Conservation (phyloP, 64 coral and sea anemone species). For the Pachyseris speciosa region DNA sequence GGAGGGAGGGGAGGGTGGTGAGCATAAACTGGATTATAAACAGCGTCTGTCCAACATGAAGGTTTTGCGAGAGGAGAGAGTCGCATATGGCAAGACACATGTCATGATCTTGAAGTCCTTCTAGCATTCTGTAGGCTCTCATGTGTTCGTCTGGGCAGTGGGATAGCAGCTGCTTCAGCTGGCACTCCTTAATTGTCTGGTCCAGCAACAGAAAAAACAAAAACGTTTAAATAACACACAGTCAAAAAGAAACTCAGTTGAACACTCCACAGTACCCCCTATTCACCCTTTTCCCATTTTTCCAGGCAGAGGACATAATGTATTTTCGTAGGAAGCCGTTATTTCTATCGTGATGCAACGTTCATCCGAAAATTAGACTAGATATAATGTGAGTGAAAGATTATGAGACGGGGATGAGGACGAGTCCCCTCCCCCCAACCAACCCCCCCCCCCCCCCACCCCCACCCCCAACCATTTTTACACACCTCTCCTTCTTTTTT, state of each 20-base stretch:
- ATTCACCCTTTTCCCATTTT: too few relatives aligned
- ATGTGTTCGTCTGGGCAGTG: constrained; percentile 84
- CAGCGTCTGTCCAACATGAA: constrained; percentile 80
- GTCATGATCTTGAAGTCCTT: constrained; percentile 74
- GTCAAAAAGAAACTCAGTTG: too few relatives aligned
- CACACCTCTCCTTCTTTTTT: neutral
- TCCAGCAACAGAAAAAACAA: neutral
- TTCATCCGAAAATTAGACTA: too few relatives aligned
- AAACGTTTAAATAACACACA: neutral
- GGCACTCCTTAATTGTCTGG: constrained; percentile 85
- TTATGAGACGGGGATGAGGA: too few relatives aligned
- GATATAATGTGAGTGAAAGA: too few relatives aligned
- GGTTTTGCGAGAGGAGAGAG: constrained; percentile 80
- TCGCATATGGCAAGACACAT: constrained; percentile 82
- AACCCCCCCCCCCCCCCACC: neutral
- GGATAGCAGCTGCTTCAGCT: constrained; percentile 77
- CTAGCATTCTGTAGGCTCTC: constrained; percentile 89
- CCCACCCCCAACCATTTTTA: neutral
- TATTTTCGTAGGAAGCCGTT: too few relatives aligned
- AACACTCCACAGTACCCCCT: too few relatives aligned
- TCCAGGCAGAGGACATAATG: too few relatives aligned
- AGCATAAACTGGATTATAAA: constrained; percentile 99
- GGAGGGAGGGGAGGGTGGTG: constrained; percentile 58
- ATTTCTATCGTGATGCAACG: too few relatives aligned
- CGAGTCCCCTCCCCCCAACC: neutral